Percentiles rank a stretch among this genome's conserved stretches.
Conservation (phyloP, 23 tunicate species). For the Styela plicata region DNA sequence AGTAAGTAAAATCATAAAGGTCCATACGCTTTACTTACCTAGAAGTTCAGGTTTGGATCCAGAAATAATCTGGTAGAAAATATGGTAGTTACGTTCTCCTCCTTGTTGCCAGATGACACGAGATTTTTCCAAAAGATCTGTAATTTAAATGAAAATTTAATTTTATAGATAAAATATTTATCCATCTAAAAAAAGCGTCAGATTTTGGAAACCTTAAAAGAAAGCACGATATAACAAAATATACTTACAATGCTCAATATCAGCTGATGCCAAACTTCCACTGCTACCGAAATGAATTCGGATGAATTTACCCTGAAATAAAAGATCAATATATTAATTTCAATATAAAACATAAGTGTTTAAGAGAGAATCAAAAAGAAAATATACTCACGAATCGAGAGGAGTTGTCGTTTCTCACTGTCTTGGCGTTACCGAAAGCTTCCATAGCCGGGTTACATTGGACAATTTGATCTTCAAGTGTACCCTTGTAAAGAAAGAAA, state of each 20-base stretch:
- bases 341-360: background rate
- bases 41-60: constrained; percentile 84
- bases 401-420: constrained; percentile 91
- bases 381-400: constrained; percentile 91
- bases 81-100: constrained; percentile 87
- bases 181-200: no score
- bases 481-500: constrained; percentile 48
- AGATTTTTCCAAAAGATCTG: constrained; percentile 85
- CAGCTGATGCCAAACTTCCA: constrained; percentile 87
- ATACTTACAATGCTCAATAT: constrained; percentile 91
- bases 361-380: no score
- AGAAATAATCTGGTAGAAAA: constrained; percentile 86
- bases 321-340: background rate
- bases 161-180: no score
- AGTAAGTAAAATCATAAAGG: no score
- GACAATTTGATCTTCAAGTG: constrained; percentile 94
- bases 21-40: no score
- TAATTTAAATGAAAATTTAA: background rate
- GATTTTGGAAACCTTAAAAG: background rate
- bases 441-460: constrained; percentile 96
- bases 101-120: constrained; percentile 92
- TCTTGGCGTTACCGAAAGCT: constrained; percentile 95
- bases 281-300: constrained; percentile 97
- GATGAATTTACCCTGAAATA: constrained; percentile 82
- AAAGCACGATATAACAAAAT: background rate